Conservation (phyloP, 2,888 invertebrate genomes). For the Micoletzkya japonica region DNA sequence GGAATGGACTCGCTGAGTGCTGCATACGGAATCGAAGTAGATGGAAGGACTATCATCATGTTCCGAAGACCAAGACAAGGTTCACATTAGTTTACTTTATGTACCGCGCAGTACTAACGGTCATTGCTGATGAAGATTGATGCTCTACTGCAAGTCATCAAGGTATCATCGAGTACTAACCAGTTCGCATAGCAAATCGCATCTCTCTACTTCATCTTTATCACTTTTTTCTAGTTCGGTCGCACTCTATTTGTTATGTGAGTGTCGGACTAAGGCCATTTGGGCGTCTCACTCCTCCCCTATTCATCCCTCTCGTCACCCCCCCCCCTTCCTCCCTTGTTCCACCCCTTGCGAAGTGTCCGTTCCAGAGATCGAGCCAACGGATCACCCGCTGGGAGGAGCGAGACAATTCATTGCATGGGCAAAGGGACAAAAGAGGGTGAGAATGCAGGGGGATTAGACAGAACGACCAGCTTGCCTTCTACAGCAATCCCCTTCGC, state of each 20-base stretch:
- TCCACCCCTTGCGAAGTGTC: not conserved
- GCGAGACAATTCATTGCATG: conserved; percentile 49
- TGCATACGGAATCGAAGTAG: conserved; percentile 53
- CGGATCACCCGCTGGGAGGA: conserved; percentile 61
- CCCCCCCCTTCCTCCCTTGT: no score
- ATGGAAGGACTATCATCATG: conserved; percentile 58
- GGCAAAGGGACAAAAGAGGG: conserved; percentile 53
- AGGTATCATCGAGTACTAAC: no score
- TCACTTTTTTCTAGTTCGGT: not conserved
- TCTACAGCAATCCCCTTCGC: conserved; percentile 34
- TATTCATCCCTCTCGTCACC: no score
- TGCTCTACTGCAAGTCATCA: no score
- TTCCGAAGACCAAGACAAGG: conserved; percentile 53
- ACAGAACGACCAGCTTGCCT: not conserved
- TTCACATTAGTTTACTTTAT: no score
- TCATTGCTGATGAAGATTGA: no score
- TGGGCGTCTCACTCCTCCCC: not conserved
- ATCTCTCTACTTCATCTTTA: conserved; percentile 4
- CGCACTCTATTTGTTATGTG: not conserved
- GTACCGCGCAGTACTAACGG: no score
- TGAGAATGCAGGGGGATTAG: conserved; percentile 1
- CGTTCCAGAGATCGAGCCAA: conserved; percentile 59
- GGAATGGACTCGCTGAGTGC: conserved; percentile 59
- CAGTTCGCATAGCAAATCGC: not conserved
- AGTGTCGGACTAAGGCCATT: no score